phyloP scores from a whole-genome alignment of 2,113 vertebrate species.

The Siniperca chuatsi region DNA sequence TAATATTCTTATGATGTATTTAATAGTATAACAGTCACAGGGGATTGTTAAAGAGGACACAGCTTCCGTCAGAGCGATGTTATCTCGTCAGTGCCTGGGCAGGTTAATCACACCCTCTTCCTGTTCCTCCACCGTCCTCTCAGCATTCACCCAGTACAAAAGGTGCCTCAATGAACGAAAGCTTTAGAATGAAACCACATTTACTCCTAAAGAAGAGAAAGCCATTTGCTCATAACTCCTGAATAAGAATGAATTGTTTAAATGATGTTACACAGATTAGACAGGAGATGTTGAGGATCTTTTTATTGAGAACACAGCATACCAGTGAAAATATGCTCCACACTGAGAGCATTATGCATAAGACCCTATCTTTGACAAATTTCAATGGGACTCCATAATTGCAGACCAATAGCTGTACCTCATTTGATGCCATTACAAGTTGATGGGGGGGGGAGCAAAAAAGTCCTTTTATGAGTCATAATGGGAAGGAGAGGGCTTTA shows the following conservation, averaged over 20 bases:
- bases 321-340: constrained; percentile 21
- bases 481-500: constrained; percentile 41
- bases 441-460: constrained; percentile 17
- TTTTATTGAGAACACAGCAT: constrained; percentile 73
- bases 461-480: constrained; percentile 34
- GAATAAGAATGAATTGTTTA: background rate
- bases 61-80: background rate
- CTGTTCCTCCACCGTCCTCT: background rate
- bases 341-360: constrained; percentile 38
- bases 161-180: background rate
- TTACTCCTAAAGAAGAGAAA: background rate
- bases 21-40: no score
- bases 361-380: constrained; percentile 36
- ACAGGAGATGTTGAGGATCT: constrained; percentile 4
- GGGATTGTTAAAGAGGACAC: background rate
- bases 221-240: background rate
- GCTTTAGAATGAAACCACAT: background rate
- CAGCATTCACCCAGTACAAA: background rate
- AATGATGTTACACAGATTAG: background rate
- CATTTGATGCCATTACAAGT: constrained; percentile 41
- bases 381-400: constrained; percentile 28
- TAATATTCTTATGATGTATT: no score
- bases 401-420: constrained; percentile 48
- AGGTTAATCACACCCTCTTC: constrained; percentile 13
- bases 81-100: constrained; percentile 1